phyloP scores from a whole-genome alignment of 2,797 vertebrate genomes.

The Chloroceryle inda region DNA sequence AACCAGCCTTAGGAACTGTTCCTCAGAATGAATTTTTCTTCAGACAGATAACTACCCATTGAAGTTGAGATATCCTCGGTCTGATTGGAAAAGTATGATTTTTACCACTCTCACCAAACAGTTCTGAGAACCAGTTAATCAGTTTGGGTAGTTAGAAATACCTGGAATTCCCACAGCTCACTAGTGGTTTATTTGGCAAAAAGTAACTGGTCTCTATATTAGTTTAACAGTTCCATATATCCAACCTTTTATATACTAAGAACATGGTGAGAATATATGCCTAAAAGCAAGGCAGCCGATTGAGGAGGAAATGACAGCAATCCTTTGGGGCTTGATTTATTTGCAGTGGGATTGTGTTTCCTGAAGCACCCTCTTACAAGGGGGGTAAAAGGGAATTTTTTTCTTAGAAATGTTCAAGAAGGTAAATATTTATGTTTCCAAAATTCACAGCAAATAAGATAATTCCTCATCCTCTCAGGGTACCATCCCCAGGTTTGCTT shows the following conservation, averaged over 20 bases:
- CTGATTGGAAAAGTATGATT: background rate
- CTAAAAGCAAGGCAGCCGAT: background rate
- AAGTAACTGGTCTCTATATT: background rate
- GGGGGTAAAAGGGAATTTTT: background rate
- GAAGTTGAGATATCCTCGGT: background rate
- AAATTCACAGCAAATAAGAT: background rate
- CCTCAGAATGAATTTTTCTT: background rate
- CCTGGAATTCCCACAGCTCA: background rate
- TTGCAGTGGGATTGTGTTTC: background rate
- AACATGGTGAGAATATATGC: accelerated
- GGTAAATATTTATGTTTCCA: background rate
- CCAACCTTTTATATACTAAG: background rate
- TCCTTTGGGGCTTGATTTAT: background rate
- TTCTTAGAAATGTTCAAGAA: background rate
- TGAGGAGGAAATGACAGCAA: background rate
- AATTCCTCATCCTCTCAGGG: background rate
- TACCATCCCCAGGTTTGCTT: background rate
- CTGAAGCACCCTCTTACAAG: background rate
- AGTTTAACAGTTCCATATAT: background rate
- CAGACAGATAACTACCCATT: background rate
- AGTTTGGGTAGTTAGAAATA: background rate
- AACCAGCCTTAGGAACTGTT: background rate
- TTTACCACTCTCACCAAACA: background rate
- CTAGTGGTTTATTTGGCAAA: background rate
- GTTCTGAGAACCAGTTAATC: background rate